These are phyloP conservation scores for Girardinichthys multiradiatus DNA, from an alignment of 2,113 vertebrate genomes.

Conservation along the genomic window DNA sequence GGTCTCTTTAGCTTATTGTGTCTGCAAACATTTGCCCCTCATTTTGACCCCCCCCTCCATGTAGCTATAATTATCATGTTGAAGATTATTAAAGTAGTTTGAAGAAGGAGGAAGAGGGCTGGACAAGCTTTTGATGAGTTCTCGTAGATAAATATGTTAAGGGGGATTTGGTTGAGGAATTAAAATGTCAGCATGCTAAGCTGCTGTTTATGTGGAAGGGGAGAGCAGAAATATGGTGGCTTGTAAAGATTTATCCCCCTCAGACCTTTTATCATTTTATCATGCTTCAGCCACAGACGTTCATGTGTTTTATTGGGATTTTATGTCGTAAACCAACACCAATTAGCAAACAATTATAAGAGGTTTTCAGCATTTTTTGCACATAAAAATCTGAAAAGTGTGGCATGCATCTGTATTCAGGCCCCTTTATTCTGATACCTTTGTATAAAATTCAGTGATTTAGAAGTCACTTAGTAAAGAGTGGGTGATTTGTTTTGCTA, in stretches of 20 bases:
- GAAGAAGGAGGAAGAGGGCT: conserved; percentile 39
- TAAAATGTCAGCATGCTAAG: conserved; percentile 76
- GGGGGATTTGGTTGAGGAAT: conserved; percentile 68
- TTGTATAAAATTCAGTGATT: too few relatives aligned
- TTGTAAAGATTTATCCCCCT: too few relatives aligned
- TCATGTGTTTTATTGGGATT: background rate
- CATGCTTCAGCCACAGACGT: background rate
- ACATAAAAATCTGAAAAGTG: too few relatives aligned
- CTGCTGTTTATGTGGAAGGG: conserved; percentile 58
- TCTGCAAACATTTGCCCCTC: conserved; percentile 30
- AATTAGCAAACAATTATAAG: too few relatives aligned
- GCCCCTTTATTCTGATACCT: too few relatives aligned
- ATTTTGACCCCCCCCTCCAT: conserved; percentile 4
- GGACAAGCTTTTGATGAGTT: conserved; percentile 71
- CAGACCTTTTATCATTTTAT: background rate
- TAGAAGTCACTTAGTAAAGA: too few relatives aligned
- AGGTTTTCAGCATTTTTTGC: too few relatives aligned
- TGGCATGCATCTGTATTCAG: too few relatives aligned
- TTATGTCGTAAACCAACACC: background rate
- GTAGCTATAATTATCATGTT: conserved; percentile 43
- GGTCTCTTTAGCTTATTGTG: conserved; percentile 5
- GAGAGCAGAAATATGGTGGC: too few relatives aligned
- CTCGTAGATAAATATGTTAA: conserved; percentile 69
- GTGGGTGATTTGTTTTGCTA: too few relatives aligned
- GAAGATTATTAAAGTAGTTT: conserved; percentile 43